phyloP scores from a whole-genome alignment of 2,888 invertebrate genomes.

The Heliconius ethilla region DNA sequence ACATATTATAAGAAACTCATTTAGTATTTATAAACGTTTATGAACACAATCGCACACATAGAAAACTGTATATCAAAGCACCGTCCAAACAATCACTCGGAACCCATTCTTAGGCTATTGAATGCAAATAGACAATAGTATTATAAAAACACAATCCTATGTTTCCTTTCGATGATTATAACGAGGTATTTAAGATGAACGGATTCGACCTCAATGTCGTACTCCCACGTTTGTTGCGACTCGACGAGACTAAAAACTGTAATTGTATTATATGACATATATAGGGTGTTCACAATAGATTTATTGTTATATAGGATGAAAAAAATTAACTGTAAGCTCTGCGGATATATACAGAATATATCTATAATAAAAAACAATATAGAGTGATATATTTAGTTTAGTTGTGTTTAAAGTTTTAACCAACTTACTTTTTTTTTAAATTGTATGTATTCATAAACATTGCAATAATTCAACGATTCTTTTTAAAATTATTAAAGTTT shows the following conservation, averaged over 20 bases:
- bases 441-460: no score
- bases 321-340: neutral
- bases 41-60: constrained; percentile 15
- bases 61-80: constrained; percentile 25
- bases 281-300: constrained; percentile 10
- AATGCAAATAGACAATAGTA: constrained; percentile 56
- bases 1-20: neutral
- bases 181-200: constrained; percentile 31
- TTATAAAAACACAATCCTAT: constrained; percentile 50
- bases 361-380: neutral
- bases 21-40: constrained; percentile 22
- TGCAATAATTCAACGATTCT: neutral
- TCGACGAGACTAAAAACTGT: constrained; percentile 20
- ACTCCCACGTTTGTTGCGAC: constrained; percentile 37
- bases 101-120: constrained; percentile 51
- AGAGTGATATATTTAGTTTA: no score
- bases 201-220: constrained; percentile 38
- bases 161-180: constrained; percentile 40
- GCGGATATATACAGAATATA: neutral
- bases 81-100: constrained; percentile 38
- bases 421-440: no score
- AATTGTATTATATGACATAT: constrained; percentile 23
- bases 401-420: no score
- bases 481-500: neutral
- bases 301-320: neutral